Base-by-base conservation (phyloP, 2,888 invertebrate species). In the Oscheius sp. region DNA sequence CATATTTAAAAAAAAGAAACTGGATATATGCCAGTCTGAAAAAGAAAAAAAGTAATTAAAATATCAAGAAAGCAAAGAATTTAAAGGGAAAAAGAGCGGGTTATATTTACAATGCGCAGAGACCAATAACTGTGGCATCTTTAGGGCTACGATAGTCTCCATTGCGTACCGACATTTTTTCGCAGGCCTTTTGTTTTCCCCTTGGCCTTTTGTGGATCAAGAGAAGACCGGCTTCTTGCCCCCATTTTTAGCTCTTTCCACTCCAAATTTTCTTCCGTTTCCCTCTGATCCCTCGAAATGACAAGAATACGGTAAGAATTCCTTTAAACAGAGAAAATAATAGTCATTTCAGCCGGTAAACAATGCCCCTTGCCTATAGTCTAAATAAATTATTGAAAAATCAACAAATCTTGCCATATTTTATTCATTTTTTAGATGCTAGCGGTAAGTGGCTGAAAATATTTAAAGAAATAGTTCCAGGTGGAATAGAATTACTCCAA, bases 341-440 rank as follows among this genome's bases (percentile, higher is more conserved):
- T 9, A 3, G 5, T 9, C 9, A 35, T 35, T 35, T 35, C 35
- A 35, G 35, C 3, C 35, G 35, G 35, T 35, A 49, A 13, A 66
- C n/a, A 25, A 66, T 66, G 66, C n/a, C 52, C 13, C 52, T 66
- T 25, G 49, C 35, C 9, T 66, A 66, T 35, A 66, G 66, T 21
- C 6, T 66, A n/a, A 25, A 66, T 29, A 66, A 66, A 29, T 66
- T 66, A 27, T 27, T 66, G 27, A 49, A 66, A 27, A 52, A 66
- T 49, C 66, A 66, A 25, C 49, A 49, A 29, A 27, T 66, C 52
- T 49, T 66, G 29, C 66, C 66, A 1, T 66, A 66, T 5, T 66
- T 66, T 49, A 66, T 66, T 29, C 66, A 66, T 27, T 66, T 66
- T 35, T 49, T 66, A 2, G 66, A 66, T n/a, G 46, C 66, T 49